Conservation (phyloP, 2,797 vertebrate genomes). For the Choloepus didactylus region DNA sequence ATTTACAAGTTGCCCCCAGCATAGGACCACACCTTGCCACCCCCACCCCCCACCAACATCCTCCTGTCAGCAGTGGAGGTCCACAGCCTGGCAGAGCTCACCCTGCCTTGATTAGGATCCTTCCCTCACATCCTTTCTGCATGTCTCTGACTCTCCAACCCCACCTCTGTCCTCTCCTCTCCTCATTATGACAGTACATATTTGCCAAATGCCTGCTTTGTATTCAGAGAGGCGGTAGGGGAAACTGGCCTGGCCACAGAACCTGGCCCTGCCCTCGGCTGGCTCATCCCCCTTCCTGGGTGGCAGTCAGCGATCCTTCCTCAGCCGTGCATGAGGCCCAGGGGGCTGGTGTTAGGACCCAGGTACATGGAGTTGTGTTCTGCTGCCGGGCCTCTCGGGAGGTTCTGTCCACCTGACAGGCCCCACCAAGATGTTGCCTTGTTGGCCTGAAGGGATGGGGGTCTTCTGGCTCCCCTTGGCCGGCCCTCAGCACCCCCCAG, state of each 20-base stretch:
- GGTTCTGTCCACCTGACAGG: neutral
- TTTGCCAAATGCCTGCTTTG: neutral
- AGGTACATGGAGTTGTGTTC: neutral
- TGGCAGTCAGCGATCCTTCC: neutral
- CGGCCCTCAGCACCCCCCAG: neutral
- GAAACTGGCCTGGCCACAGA: neutral
- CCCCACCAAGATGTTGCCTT: neutral
- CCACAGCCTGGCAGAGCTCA: neutral
- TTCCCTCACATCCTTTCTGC: neutral
- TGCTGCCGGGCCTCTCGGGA: neutral
- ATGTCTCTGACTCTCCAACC: neutral
- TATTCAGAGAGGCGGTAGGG: neutral
- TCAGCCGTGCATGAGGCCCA: neutral
- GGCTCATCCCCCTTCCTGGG: neutral
- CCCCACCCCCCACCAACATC: neutral
- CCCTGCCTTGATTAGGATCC: neutral
- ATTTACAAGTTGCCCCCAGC: neutral
- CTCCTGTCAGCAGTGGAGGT: neutral
- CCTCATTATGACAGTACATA: neutral
- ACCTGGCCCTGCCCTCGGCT: neutral
- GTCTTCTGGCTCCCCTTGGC: neutral
- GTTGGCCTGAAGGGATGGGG: neutral
- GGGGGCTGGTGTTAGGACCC: rapidly evolving
- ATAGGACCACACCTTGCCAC: neutral
- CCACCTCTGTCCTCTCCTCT: neutral